Percentiles rank a stretch among this genome's conserved stretches.
phyloP scores from a whole-genome alignment of 2,888 invertebrate species.

The Pristionchus exspectatus region DNA sequence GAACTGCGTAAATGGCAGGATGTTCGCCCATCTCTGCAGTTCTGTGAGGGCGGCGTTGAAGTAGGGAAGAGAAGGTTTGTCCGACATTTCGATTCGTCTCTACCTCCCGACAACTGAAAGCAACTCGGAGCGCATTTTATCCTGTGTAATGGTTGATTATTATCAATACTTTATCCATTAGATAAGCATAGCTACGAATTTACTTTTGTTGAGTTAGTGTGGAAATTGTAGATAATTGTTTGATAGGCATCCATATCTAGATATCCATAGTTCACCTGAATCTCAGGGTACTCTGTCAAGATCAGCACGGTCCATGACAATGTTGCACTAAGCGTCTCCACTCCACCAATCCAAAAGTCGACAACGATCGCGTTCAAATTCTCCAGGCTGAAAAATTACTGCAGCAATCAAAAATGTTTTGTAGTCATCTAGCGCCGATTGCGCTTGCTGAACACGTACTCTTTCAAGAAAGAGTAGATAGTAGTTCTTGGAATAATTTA shows the following conservation, averaged over 20 bases:
- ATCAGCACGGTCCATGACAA: slow-evolving; percentile 64
- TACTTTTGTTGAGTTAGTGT: no score
- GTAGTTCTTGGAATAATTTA: no score
- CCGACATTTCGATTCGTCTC: slow-evolving; percentile 59
- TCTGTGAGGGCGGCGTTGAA: slow-evolving; percentile 26
- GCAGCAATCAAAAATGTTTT: no score
- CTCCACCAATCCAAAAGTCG: slow-evolving; percentile 70
- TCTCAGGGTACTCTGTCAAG: slow-evolving; percentile 62
- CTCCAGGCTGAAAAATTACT: slow-evolving; percentile 36
- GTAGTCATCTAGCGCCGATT: no score
- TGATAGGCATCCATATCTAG: no score
- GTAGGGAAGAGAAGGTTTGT: slow-evolving; percentile 54
- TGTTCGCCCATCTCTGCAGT: slow-evolving; percentile 60
- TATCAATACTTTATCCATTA: no score
- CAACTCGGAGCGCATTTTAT: slow-evolving; percentile 56
- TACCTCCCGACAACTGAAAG: slow-evolving; percentile 57
- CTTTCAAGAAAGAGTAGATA: no score
- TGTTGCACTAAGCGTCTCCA: slow-evolving; percentile 67
- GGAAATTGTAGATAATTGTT: no score
- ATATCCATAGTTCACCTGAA: no score
- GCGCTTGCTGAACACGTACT: no score
- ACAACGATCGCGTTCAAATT: slow-evolving; percentile 50
- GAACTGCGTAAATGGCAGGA: slow-evolving; percentile 58
- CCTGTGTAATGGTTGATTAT: no score
- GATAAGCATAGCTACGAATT: no score